Base-by-base conservation (phyloP, 2,797 vertebrate genomes). In the Phataginus tricuspis region DNA sequence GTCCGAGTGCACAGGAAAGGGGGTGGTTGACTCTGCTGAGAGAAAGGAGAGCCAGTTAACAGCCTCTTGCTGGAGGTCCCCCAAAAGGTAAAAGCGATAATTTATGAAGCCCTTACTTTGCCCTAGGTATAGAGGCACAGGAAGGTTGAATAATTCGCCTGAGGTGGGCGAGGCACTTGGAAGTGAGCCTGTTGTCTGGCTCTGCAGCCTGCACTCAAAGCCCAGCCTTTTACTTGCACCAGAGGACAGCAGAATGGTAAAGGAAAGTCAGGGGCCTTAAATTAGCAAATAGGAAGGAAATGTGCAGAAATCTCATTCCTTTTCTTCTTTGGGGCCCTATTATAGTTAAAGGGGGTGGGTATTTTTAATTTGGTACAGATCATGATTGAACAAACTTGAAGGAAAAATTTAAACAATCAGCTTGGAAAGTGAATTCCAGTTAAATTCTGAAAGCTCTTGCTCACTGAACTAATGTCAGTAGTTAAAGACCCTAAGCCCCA, bases 301-400 rank as follows among this genome's bases (percentile, higher is more conserved):
- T 23, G 10, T 34, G 42, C 16, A 57, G 83, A 64, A 71, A 19
- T 66, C 74, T 92, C 66, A 37, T 15, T 21, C 34, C 25, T 78
- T 84, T 66, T 72, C 27, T 68, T 85, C 29, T 34, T 39, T 53
- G 25, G 39, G 69, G 10, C 45, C 37, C 39, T 64, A 29, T 64
- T 61, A 27, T 79, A 31, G 7, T 86, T 77, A 53, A 39, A 57
- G 23, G 45, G n/a, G 31, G 13, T 21, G 11, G 16, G 13, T 59
- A 34, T 77, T 96, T 93, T 92, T 85, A 86, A 92, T 87, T 87
- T 61, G 91, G 11, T 82, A 23, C 13, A 84, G 66, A 55, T 53
- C 51, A 12, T n/a, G 31, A 77, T 64, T 75, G n/a, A 92, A 87
- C 83, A 91, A 55, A 78, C 21, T 7, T 39, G 53, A 69, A 61